phyloP scores from a whole-genome alignment of 2,113 vertebrate genomes.

The Tachysurus vachellii region DNA sequence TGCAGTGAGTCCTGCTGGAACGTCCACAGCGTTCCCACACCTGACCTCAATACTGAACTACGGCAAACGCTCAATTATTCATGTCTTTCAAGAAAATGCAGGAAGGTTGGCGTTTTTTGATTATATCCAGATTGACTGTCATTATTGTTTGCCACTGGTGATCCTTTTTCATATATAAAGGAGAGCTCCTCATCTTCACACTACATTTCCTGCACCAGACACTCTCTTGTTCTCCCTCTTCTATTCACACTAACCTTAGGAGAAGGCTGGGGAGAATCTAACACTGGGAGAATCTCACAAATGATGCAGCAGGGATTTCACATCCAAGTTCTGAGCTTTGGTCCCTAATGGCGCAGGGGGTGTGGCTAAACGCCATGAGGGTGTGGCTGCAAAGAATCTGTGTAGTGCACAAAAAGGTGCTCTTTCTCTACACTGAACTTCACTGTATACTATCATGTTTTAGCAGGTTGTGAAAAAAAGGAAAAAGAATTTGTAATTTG shows the following conservation, averaged over 20 bases:
- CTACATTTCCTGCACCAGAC: slow-evolving; percentile 17
- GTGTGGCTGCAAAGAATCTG: neutral
- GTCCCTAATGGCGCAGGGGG: neutral
- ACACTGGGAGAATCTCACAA: neutral
- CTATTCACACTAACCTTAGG: neutral
- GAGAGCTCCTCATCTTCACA: neutral
- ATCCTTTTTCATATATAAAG: slow-evolving; percentile 11
- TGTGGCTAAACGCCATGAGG: neutral
- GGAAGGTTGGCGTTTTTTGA: slow-evolving; percentile 37
- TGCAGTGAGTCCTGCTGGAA: slow-evolving; percentile 32
- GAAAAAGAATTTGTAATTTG: no score
- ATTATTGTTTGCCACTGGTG: neutral
- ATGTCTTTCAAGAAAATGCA: slow-evolving; percentile 22
- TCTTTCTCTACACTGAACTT: neutral
- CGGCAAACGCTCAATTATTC: slow-evolving; percentile 44
- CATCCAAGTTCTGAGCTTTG: neutral
- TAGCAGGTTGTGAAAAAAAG: neutral
- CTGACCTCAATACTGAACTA: slow-evolving; percentile 49
- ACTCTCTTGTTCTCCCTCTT: neutral
- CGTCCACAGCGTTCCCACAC: slow-evolving; percentile 20
- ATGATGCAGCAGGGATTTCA: neutral
- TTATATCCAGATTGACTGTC: slow-evolving; percentile 43
- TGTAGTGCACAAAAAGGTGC: neutral
- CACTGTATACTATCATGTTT: neutral
- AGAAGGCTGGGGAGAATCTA: no score